Conservation (phyloP, 2,113 vertebrate genomes). For the Malurus melanocephalus region DNA sequence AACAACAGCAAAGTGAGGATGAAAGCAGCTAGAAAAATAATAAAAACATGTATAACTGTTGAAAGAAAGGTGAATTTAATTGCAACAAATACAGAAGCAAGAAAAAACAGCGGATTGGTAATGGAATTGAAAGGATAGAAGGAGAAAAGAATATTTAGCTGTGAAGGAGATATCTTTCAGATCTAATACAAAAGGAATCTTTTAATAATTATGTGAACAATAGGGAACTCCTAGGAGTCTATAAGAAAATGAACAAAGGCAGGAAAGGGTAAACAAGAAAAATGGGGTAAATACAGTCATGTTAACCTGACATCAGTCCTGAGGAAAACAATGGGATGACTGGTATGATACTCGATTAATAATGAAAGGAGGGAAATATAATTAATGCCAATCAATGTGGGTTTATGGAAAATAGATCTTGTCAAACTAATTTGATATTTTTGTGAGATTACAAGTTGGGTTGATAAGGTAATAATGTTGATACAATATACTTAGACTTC, state of each 20-base stretch:
- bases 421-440: slow-evolving; percentile 66
- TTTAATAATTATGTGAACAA: neutral
- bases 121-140: neutral
- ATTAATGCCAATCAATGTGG: slow-evolving; percentile 56
- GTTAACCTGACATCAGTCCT: slow-evolving; percentile 33
- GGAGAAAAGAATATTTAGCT: neutral
- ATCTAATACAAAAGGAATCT: neutral
- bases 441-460: slow-evolving; percentile 42
- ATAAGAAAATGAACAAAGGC: neutral
- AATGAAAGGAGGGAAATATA: slow-evolving; percentile 48
- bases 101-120: neutral
- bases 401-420: slow-evolving; percentile 56
- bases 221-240: neutral
- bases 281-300: slow-evolving; percentile 2
- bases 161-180: neutral
- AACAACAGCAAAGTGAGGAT: neutral
- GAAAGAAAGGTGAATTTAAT: slow-evolving; percentile 9
- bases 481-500: slow-evolving; percentile 26
- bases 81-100: neutral
- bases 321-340: slow-evolving; percentile 42
- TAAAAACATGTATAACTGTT: neutral
- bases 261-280: slow-evolving; percentile 45
- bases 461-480: slow-evolving; percentile 46
- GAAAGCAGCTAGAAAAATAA: slow-evolving; percentile 14
- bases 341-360: slow-evolving; percentile 20